Evolutionary conservation across 2,797 vertebrate species (phyloP), one percentile per base, ranked within the genome.

Genomic region (Argentina silus): DNA sequence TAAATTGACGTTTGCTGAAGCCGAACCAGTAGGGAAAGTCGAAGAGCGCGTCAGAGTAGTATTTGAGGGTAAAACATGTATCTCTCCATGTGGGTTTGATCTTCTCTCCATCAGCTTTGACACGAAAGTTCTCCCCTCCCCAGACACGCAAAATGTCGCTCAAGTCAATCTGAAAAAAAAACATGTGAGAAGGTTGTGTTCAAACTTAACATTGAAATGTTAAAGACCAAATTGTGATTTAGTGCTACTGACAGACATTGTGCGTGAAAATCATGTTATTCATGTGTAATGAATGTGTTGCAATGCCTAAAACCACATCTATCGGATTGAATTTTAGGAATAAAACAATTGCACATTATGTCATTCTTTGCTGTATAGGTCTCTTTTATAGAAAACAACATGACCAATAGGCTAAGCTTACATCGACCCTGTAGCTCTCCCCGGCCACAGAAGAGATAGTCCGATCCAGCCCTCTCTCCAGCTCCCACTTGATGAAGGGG

Each of bases 341-440:
- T 36, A 36, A 36, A 36, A 36, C 27, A 36, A 36, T 36, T 36
- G 27, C 4, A 36, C 27, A 36, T 36, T 36, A 36, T 36, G 27
- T 36, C 27, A 36, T 36, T 36, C 2, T 36, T 36, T 36, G 27
- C 27, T 36, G 27, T 36, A 36, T 36, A 36, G 27, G 27, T 36
- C 27, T 36, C 27, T 36, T 36, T 2, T 36, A 36, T 36, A 36
- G 27, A 36, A 36, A 36, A 36, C 27, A 36, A 36, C 27, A 36
- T 36, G 27, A 97, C 0, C 43, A 2, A 4, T 44, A 4, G 7
- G 36, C 1, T 69, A 48, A 71, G 64, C 91, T 82, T 76, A 93
- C 93, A 42, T 91, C 81, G 51, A 94, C 82, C 36, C 65, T 81
- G 88, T 93, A 93, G 83, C 90, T 94, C 60, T 94, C 92, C 61